Percentiles rank a stretch among this genome's conserved stretches.
Evolutionary conservation across 2,888 invertebrate genomes (phyloP).

Genomic region (Amphipoea oculea): DNA sequence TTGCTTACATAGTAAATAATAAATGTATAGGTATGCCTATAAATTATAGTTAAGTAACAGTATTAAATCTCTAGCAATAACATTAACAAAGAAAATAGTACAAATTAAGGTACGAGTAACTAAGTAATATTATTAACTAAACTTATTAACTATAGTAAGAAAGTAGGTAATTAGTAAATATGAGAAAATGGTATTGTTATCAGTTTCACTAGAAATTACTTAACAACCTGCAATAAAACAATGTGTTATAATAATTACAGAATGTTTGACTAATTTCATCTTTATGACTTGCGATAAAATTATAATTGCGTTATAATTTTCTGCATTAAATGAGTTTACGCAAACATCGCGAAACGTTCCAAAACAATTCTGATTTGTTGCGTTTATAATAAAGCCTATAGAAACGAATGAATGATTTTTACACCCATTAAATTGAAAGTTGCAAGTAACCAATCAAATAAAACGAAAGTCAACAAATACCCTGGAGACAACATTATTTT

Average conservation of each 20-base stretch:
- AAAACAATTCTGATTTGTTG: not conserved
- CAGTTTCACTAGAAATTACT: not conserved
- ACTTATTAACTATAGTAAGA: too few relatives aligned
- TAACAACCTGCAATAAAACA: slow-evolving; percentile 35
- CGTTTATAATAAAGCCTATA: not conserved
- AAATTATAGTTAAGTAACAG: too few relatives aligned
- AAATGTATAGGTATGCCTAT: too few relatives aligned
- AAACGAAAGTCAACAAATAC: not conserved
- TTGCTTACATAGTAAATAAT: too few relatives aligned
- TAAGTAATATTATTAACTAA: too few relatives aligned
- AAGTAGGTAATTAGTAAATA: too few relatives aligned
- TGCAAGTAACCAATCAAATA: not conserved
- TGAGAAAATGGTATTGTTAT: not conserved
- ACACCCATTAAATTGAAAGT: not conserved
- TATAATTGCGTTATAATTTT: slow-evolving; percentile 33
- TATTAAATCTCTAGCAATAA: too few relatives aligned
- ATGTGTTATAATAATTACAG: slow-evolving; percentile 4
- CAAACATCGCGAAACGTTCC: not conserved
- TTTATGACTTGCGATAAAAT: slow-evolving; percentile 1
- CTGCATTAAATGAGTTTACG: slow-evolving; percentile 4
- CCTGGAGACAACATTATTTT: not conserved
- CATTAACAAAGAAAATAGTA: too few relatives aligned
- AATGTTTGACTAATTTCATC: slow-evolving; percentile 10
- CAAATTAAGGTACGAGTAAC: too few relatives aligned
- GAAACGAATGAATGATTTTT: not conserved